Conservation (phyloP, 2,113 vertebrate genomes). For the Melanostigma gelatinosum region DNA sequence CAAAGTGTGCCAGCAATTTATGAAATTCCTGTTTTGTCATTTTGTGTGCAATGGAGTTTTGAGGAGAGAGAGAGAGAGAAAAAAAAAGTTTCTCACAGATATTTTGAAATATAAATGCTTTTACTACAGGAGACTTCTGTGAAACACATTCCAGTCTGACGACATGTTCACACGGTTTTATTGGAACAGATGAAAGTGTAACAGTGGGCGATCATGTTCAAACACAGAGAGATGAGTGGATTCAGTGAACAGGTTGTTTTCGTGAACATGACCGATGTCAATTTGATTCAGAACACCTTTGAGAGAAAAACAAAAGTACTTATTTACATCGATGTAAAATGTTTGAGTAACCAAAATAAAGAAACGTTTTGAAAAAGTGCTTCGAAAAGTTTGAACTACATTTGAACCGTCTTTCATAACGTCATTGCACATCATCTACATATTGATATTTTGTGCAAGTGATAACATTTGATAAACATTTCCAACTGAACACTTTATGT, state of each 20-base stretch:
- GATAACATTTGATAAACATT: not conserved
- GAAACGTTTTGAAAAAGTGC: slow-evolving; percentile 44
- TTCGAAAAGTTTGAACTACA: not conserved
- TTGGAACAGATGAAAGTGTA: slow-evolving; percentile 24
- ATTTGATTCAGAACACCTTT: slow-evolving; percentile 22
- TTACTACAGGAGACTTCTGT: slow-evolving; percentile 26
- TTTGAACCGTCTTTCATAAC: not conserved
- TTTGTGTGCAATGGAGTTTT: slow-evolving; percentile 44
- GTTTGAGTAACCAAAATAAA: slow-evolving; percentile 60
- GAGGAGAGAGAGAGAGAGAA: slow-evolving; percentile 8
- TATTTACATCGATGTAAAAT: slow-evolving; percentile 35
- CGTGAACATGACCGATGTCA: slow-evolving; percentile 10
- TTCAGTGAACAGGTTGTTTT: slow-evolving; percentile 50
- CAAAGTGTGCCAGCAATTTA: slow-evolving; percentile 36
- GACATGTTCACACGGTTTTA: slow-evolving; percentile 15
- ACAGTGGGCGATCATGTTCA: not conserved
- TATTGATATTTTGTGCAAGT: not conserved
- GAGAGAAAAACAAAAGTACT: slow-evolving; percentile 9
- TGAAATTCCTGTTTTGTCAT: slow-evolving; percentile 13
- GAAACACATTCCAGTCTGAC: slow-evolving; percentile 51
- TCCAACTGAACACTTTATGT: not conserved
- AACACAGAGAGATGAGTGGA: slow-evolving; percentile 24
- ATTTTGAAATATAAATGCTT: slow-evolving; percentile 25
- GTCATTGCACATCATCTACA: not conserved
- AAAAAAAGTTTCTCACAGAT: not conserved